Conservation (phyloP, 2,113 vertebrate species). For the Perca schrenkii region DNA sequence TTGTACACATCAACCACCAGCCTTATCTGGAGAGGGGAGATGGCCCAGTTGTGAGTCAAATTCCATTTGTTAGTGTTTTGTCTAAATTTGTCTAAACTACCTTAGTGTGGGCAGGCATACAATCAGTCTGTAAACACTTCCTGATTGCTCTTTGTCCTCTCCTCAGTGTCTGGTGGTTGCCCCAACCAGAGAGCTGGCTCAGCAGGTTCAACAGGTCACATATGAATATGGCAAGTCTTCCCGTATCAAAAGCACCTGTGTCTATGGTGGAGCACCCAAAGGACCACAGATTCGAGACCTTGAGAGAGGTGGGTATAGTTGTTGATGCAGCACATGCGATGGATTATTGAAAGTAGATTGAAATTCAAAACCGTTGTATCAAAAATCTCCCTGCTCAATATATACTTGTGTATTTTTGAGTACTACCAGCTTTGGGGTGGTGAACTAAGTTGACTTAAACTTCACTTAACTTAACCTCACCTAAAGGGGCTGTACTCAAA, state of each 20-base stretch:
- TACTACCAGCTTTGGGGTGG: background rate
- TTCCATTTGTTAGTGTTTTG: background rate
- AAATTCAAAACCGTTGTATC: background rate
- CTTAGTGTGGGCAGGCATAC: background rate
- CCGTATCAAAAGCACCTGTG: slow-evolving; percentile 98
- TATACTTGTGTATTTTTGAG: background rate
- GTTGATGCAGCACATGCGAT: background rate
- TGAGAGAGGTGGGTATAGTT: slow-evolving; percentile 90
- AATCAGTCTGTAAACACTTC: background rate
- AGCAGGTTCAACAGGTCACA: slow-evolving; percentile 97
- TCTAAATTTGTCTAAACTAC: background rate
- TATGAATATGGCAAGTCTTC: slow-evolving; percentile 96
- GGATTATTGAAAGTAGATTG: background rate
- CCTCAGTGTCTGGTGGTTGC: slow-evolving; percentile 94
- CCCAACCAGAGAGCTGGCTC: slow-evolving; percentile 97
- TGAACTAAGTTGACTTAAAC: background rate
- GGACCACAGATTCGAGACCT: slow-evolving; percentile 97
- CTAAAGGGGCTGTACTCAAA: too few species aligned
- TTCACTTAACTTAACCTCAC: too few species aligned
- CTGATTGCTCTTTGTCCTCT: background rate
- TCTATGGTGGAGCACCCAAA: slow-evolving; percentile 98
- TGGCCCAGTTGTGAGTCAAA: slow-evolving; percentile 94
- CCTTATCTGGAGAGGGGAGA: slow-evolving; percentile 98
- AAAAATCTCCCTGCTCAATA: background rate
- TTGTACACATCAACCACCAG: slow-evolving; percentile 99